Evolutionary conservation across 53 echinoderm and acorn worm genomes (phyloP), one percentile per base, ranked within the genome.

Genomic region (Henricia sp.): DNA sequence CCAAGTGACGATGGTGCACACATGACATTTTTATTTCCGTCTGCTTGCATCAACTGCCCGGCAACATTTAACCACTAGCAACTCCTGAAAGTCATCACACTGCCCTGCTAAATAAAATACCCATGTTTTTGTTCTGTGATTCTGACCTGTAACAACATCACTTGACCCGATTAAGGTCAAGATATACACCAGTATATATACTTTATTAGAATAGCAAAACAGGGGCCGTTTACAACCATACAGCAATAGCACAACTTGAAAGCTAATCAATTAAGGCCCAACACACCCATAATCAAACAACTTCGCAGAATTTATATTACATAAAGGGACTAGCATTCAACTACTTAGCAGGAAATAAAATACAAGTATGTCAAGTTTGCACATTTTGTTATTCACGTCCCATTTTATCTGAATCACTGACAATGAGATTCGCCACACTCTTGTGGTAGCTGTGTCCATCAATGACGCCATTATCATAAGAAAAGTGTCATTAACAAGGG

Each of bases 361-460:
- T 10, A 46, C 8, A 8, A 46, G 48, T 10, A 46, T 46, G 8
- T 46, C 8, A 46, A 46, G 14, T 10, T 9, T 39, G 20, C 26
- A 40, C 57, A 64, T 80, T 80, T 80, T 33, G 64, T 20, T 64
- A 64, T 64, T 80, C 80, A 46, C 42, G 64, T 80, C 50, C 64
- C 64, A 64, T 64, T 63, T 27, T 73, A n/a, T 80, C 46, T 62
- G 80, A 80, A 80, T 80, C 80, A 80, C 80, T 63, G 80, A 57
- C 44, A 77, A 77, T 59, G 80, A 62, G 80, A 60, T 80, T 80
- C 46, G 62, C 80, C 64, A 10, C 80, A 64, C 80, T 62, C 80
- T 64, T 38, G 64, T 10, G 23, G 63, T 33, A 48, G 48, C 62
- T 48, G 26, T 32, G 77, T 48, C 80, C 80, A 80, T 80, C 64